Base-by-base conservation (phyloP, 2,888 invertebrate species). In the Acrobasis suavella region DNA sequence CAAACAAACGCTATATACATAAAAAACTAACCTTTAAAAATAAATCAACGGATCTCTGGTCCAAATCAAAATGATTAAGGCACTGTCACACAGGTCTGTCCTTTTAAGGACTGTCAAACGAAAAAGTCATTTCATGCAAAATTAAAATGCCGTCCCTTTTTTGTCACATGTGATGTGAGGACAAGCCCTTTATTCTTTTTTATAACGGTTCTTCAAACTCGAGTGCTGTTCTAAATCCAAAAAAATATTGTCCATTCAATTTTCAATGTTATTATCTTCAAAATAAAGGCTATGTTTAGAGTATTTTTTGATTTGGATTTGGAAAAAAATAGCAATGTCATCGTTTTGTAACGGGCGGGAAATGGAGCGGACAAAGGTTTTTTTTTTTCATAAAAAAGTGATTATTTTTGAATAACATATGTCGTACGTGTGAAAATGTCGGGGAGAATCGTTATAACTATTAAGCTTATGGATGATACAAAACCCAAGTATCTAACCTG, bases 121-220 rank as follows among this genome's bases (percentile, higher is more conserved):
- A 55, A 55, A 75, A 85, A 86, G 84, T 87, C 79, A 89, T 88
- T 88, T 88, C 89, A 89, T 86, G 89, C 89, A 80, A 89, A 87
- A 86, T 89, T 88, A 87, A 85, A 76, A 74, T 75, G 77, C 82
- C 76, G 65, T 69, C 79, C 78, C 67, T 83, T 85, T 84, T 84
- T 83, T 80, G 80, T 80, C 80, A 66, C 52, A 74, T 71, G 75
- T 78, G 32, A 32, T 32, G 75, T 76, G 77, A 80, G 79, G 80
- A 81, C 76, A 67, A 69, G 72, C 72, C 77, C 71, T 81, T 80
- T 77, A 73, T 77, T 71, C 66, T 85, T 84, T 83, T 69, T 77
- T 71, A 75, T 77, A 80, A 80, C 80, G 77, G 79, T 75, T 71
- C 71, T 75, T 74, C 68, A 50, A 59, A 56, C 22, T 56, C 14